Conservation (phyloP, 2,797 vertebrate genomes). For the Sebastes elongatus region DNA sequence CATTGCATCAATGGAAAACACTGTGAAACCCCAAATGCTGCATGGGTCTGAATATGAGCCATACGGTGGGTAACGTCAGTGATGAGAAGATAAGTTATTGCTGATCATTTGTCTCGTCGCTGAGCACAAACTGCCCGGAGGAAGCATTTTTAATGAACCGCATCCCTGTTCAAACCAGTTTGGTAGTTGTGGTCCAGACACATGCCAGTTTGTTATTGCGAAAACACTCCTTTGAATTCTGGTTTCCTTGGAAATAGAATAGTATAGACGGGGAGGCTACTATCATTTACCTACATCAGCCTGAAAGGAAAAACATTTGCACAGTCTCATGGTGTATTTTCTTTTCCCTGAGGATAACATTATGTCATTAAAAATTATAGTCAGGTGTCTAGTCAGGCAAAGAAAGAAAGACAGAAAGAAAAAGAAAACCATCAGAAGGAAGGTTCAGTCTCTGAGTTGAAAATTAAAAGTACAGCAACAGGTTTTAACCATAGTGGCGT, state of each 20-base stretch:
- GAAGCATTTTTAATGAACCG: constrained; percentile 23
- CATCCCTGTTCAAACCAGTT: constrained; percentile 41
- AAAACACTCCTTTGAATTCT: constrained; percentile 36
- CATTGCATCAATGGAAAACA: not conserved
- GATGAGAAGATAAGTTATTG: constrained; percentile 12
- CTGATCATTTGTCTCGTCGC: constrained; percentile 1
- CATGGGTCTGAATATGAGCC: constrained; percentile 15
- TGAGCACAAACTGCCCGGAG: constrained; percentile 10
- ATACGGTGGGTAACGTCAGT: not conserved
- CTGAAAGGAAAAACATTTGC: not conserved
- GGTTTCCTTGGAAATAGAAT: constrained; percentile 5
- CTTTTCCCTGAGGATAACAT: not conserved
- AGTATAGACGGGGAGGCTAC: constrained; percentile 1
- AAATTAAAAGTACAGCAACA: not conserved
- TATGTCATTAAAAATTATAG: not conserved
- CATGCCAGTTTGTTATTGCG: constrained; percentile 17
- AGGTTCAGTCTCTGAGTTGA: not conserved
- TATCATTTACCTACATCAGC: not conserved
- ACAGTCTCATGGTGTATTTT: not conserved
- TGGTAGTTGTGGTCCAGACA: constrained; percentile 43
- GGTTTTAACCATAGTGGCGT: not conserved
- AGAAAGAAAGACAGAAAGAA: not conserved
- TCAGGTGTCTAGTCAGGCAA: not conserved
- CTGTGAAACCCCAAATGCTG: not conserved
- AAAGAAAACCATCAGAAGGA: not conserved